Percentiles rank a stretch among this genome's conserved stretches.
Evolutionary conservation across 2,888 invertebrate genomes (phyloP).

Genomic region (Theristus sp.): DNA sequence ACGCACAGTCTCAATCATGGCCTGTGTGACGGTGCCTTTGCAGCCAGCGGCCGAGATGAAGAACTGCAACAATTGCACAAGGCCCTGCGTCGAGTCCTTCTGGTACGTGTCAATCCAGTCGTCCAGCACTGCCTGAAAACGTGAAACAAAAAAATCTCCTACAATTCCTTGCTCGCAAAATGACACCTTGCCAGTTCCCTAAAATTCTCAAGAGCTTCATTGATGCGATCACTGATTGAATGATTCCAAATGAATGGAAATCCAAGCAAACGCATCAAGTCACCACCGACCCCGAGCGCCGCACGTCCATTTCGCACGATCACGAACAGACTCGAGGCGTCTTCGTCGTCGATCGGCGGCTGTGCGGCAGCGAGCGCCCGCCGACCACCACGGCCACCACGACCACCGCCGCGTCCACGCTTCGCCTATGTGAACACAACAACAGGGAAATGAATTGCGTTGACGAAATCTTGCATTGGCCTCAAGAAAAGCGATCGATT

Average conservation of each 20-base stretch:
- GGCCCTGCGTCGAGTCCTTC: conserved; percentile 50
- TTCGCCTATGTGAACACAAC: conserved; percentile 6
- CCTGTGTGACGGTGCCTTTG: conserved; percentile 60
- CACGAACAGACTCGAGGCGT: conserved; percentile 2
- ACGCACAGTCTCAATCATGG: conserved; percentile 17
- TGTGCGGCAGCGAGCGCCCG: not conserved
- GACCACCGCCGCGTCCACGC: conserved; percentile 7
- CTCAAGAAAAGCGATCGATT: too few relatives aligned
- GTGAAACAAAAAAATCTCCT: not conserved
- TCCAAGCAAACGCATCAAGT: too few relatives aligned
- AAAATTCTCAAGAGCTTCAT: too few relatives aligned
- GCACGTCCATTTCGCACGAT: conserved; percentile 1
- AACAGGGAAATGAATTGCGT: too few relatives aligned
- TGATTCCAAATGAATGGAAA: too few relatives aligned
- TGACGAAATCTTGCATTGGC: too few relatives aligned
- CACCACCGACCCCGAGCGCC: not conserved
- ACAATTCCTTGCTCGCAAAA: not conserved
- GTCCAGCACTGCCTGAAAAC: conserved; percentile 63
- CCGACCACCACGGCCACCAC: conserved; percentile 2
- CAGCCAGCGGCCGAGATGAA: conserved; percentile 95
- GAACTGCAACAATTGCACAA: conserved; percentile 88
- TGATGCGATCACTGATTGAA: too few relatives aligned
- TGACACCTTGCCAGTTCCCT: too few relatives aligned
- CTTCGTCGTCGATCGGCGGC: not conserved
- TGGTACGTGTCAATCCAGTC: conserved; percentile 99